Base-by-base conservation (phyloP, 2,113 vertebrate species). In the Argyrosomus japonicus region DNA sequence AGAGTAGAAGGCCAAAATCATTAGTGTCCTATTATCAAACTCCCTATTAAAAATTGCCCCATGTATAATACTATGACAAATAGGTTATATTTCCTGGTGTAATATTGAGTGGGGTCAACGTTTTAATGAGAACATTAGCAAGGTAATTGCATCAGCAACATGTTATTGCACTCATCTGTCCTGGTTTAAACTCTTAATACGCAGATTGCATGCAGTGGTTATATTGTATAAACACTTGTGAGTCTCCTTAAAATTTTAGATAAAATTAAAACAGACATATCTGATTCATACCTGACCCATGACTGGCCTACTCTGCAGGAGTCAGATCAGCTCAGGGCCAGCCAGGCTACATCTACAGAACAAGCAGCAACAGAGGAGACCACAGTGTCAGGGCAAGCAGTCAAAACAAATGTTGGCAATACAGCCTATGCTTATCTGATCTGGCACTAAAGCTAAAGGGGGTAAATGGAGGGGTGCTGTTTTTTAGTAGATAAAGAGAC, bases 331-430 rank as follows among this genome's bases (percentile, higher is more conserved):
- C 68, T 70, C 21, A 8, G 19, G 29, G 79, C 65, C 25, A 77
- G 64, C 43, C 65, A 64, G 51, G 47, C 82, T 85, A 50, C 68
- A 82, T 75, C 68, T 18, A 82, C 61, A 65, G 67, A n/a, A 81
- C 67, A 58, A 25, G 77, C 68, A 57, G 69, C 73, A 79, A 76
- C 29, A 72, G 51, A 77, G 51, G 45, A 88, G 85, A 73, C 75
- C 77, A 43, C 85, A 85, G 67, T 27, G 78, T 86, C 68, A 82
- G 51, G 87, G 87, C 77, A 89, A 23, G 14, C 56, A 91, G 75
- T 91, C 85, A 92, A 90, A 92, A 87, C 81, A 91, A 90, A 89
- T 86, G 67, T 75, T 89, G 72, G 17, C 83, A 89, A 85, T 83
- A 77, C 36, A 76, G 62, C 68, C 70, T 62, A 4, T 54, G 71